Evolutionary conservation across 2,113 vertebrate species (phyloP).

Genomic region (Felis catus): F.catus_Fca126_mat1.0 CM031413.1:145938501-145939000

Average conservation of each 20-base stretch:
- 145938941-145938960: neutral
- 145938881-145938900: neutral
- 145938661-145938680: neutral
- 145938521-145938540: neutral
- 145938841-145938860: neutral
- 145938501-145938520: neutral
- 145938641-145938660: neutral
- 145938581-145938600: too few species aligned
- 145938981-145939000: neutral
- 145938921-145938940: neutral
- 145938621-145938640: rapidly evolving
- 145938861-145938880: neutral
- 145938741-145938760: neutral
- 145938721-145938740: neutral
- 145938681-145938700: neutral
- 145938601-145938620: neutral
- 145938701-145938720: neutral
- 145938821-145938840: neutral
- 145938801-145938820: neutral
- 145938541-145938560: neutral
- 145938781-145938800: neutral
- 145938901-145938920: rapidly evolving
- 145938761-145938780: rapidly evolving
- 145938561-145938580: neutral
- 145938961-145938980: neutral